Conservation (phyloP, 2,797 vertebrate genomes). For the Sandelia bainsii region DNA sequence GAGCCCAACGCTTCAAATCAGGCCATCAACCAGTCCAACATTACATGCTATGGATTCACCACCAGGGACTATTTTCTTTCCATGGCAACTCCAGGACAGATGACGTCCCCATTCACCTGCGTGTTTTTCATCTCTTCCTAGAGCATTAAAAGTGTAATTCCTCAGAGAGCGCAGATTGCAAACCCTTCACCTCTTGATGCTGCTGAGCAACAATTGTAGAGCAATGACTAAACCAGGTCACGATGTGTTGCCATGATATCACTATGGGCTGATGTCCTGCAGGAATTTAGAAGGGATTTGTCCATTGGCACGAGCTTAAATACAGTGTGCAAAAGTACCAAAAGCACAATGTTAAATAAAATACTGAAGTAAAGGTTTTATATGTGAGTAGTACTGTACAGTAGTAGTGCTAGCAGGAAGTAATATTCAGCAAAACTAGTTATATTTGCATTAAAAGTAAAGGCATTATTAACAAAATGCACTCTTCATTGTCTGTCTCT, state of each 20-base stretch:
- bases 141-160: slow-evolving; percentile 59
- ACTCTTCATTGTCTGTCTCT: no score
- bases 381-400: background rate
- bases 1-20: background rate
- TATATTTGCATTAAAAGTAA: no score
- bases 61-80: slow-evolving; percentile 2
- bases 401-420: background rate
- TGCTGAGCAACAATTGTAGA: slow-evolving; percentile 7
- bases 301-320: background rate
- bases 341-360: background rate
- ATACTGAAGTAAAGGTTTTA: background rate
- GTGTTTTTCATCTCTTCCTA: slow-evolving; percentile 26
- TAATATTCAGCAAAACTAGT: background rate
- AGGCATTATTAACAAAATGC: no score
- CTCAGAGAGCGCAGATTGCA: slow-evolving; percentile 30
- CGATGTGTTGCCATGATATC: background rate
- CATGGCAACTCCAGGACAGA: slow-evolving; percentile 28
- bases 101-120: background rate
- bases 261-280: background rate
- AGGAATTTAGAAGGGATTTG: background rate
- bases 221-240: slow-evolving; percentile 30
- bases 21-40: slow-evolving; percentile 24
- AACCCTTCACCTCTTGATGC: slow-evolving; percentile 57
- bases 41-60: slow-evolving; percentile 4
- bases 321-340: background rate